These are phyloP conservation scores for Aphodius sticticus DNA, from an alignment of 2,888 invertebrate species.

Conservation along the genomic window DNA sequence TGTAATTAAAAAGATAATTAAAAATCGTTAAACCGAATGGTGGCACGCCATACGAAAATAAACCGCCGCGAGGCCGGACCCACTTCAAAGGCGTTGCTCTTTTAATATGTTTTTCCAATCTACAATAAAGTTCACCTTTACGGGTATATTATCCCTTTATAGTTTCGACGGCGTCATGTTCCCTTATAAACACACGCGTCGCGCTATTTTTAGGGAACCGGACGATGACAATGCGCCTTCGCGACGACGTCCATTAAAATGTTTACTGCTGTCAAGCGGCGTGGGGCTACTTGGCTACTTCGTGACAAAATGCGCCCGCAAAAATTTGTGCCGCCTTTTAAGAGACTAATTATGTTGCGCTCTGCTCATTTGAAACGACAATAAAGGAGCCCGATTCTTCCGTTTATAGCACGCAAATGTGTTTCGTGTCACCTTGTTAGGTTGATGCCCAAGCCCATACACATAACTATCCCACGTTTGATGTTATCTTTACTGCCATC, in stretches of 20 bases:
- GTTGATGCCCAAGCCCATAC: not conserved
- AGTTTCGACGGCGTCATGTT: constrained; percentile 8
- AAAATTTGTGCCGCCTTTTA: not conserved
- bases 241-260: not conserved
- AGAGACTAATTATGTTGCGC: not conserved
- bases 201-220: not conserved
- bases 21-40: constrained; percentile 15
- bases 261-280: not conserved
- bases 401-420: not conserved
- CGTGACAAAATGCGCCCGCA: not conserved
- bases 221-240: not conserved
- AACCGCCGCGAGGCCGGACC: constrained; percentile 12
- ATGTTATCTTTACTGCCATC: not conserved
- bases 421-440: not conserved
- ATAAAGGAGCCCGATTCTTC: not conserved
- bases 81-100: constrained; percentile 23
- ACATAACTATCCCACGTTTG: not conserved
- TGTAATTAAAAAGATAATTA: constrained; percentile 23
- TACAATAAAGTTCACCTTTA: constrained; percentile 22
- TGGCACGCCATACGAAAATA: constrained; percentile 17
- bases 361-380: not conserved
- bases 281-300: not conserved
- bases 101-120: constrained; percentile 25
- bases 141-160: constrained; percentile 14
- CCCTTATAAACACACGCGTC: not conserved